Percentiles rank a stretch among this genome's conserved stretches.
phyloP scores from a whole-genome alignment of 2,113 vertebrate species.

The Polypterus senegalus region DNA sequence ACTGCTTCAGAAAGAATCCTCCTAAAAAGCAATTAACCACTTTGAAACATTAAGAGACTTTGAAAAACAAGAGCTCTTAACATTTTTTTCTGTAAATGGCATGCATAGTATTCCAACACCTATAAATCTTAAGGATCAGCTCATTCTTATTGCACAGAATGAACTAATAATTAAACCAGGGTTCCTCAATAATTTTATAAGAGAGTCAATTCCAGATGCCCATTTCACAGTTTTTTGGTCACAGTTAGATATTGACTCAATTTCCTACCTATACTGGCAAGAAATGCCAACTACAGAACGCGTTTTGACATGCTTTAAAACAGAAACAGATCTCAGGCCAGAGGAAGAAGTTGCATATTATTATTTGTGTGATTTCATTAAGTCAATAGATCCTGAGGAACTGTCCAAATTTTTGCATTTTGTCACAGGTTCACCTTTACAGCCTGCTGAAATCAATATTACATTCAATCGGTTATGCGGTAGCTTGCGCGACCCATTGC shows the following conservation, averaged over 20 bases:
- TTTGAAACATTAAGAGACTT: neutral
- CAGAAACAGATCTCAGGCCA: neutral
- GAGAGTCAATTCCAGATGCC: neutral
- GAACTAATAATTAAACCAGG: too few species aligned
- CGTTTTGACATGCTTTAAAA: neutral
- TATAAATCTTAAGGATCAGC: neutral
- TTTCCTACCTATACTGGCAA: neutral
- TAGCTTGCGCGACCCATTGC: neutral
- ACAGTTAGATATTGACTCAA: conserved; percentile 3
- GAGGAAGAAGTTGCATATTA: neutral
- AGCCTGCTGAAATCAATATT: neutral
- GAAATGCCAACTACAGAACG: neutral
- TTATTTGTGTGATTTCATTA: conserved; percentile 2
- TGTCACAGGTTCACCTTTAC: neutral
- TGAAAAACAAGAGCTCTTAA: neutral
- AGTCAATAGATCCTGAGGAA: neutral
- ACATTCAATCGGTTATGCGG: neutral
- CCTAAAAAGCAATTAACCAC: neutral
- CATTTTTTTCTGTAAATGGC: conserved; percentile 1
- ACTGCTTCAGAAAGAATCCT: neutral
- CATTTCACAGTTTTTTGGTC: neutral
- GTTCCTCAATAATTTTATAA: too few species aligned
- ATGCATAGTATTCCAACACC: neutral
- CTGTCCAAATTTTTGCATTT: conserved; percentile 1
- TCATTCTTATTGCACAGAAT: too few species aligned